phyloP scores from a whole-genome alignment of 2,797 vertebrate species.

The Xerus rutilus region DNA sequence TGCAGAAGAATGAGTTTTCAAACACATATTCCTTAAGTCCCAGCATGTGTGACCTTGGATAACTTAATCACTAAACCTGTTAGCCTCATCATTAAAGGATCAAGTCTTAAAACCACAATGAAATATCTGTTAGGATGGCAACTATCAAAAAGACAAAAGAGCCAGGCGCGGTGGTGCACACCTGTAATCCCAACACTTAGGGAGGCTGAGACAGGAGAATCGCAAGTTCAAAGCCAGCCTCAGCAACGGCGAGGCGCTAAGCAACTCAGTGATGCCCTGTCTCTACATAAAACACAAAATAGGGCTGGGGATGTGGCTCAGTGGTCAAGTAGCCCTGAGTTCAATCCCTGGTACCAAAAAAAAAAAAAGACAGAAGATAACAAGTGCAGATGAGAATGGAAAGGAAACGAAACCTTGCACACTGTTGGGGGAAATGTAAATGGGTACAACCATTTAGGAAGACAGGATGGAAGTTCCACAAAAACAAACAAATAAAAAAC shows the following conservation, averaged over 20 bases:
- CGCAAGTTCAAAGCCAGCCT: too few species aligned
- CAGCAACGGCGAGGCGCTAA: too few species aligned
- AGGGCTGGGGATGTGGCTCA: too few species aligned
- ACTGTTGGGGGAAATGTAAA: neutral
- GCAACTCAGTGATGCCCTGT: too few species aligned
- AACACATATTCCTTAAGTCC: neutral
- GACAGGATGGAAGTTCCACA: neutral
- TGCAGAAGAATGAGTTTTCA: neutral
- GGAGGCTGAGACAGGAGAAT: too few species aligned
- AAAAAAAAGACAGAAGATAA: neutral
- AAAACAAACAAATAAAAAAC: neutral
- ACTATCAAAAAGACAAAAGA: neutral
- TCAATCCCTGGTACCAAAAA: too few species aligned
- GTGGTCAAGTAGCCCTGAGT: too few species aligned
- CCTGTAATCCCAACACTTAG: too few species aligned
- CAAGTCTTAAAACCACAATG: neutral
- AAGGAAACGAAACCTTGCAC: neutral
- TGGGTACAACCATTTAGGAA: neutral
- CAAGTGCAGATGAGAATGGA: neutral
- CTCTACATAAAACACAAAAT: too few species aligned
- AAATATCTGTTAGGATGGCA: neutral
- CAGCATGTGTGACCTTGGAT: neutral
- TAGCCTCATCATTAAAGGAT: conserved; percentile 16
- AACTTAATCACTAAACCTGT: neutral
- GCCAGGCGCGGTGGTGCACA: too few species aligned